Conservation (phyloP, 2,113 vertebrate genomes). For the Mola mola region DNA sequence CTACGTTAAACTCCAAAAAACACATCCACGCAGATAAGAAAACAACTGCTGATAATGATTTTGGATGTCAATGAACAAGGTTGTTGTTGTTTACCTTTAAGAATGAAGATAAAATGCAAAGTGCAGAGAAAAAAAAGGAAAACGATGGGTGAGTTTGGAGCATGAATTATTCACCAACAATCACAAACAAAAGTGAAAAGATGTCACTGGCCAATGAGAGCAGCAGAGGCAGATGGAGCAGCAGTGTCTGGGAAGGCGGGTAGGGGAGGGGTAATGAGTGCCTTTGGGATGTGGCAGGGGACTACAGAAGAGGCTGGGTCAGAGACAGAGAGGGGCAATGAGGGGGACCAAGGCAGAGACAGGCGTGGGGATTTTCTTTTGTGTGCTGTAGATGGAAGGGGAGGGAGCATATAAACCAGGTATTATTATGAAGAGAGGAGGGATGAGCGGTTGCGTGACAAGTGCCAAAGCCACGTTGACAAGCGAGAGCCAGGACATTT, state of each 20-base stretch:
- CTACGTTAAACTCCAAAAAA: constrained; percentile 3
- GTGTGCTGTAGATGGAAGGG: constrained; percentile 7
- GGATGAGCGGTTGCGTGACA: constrained; percentile 63
- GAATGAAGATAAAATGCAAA: constrained; percentile 15
- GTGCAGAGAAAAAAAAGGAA: background rate
- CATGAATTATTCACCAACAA: constrained; percentile 73
- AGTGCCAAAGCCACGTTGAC: constrained; percentile 61
- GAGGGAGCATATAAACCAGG: constrained; percentile 31
- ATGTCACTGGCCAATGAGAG: constrained; percentile 54
- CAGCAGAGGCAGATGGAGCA: constrained; percentile 51
- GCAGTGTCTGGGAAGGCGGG: constrained; percentile 24
- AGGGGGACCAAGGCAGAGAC: constrained; percentile 14
- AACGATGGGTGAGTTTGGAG: constrained; percentile 17
- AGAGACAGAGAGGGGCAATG: background rate
- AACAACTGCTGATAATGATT: constrained; percentile 4
- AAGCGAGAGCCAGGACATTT: constrained; percentile 70
- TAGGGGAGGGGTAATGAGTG: constrained; percentile 26
- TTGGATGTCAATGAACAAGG: background rate
- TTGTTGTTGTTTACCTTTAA: background rate
- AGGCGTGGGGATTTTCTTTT: constrained; percentile 6
- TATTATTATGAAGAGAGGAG: constrained; percentile 30
- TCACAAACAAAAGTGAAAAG: constrained; percentile 49
- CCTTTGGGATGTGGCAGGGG: constrained; percentile 40
- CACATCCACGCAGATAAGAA: constrained; percentile 2
- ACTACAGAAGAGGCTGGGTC: constrained; percentile 32